phyloP scores from a whole-genome alignment of 2,797 vertebrate genomes.

The Galaxias olidus region DNA sequence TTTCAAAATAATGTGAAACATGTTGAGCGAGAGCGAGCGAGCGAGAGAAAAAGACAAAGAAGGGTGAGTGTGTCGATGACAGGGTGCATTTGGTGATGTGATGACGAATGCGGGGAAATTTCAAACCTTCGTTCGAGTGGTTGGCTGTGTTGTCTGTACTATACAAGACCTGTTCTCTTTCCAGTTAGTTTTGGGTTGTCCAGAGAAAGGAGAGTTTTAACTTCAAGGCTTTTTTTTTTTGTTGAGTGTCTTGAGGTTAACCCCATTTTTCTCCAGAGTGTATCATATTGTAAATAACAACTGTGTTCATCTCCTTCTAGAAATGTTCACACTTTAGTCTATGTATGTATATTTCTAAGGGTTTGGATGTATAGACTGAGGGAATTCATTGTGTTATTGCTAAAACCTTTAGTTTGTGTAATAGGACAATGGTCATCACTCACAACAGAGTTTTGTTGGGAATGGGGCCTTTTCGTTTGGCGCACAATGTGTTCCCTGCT shows the following conservation, averaged over 20 bases:
- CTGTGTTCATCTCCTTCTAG: constrained; percentile 48
- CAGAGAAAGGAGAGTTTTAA: constrained; percentile 14
- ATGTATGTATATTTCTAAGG: constrained; percentile 60
- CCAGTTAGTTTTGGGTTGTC: constrained; percentile 6
- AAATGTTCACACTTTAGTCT: constrained; percentile 44
- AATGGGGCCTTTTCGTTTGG: constrained; percentile 59
- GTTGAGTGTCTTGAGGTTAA: constrained; percentile 40
- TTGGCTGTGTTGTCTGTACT: constrained; percentile 31
- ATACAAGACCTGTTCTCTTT: constrained; percentile 21
- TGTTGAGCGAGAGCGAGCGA: constrained; percentile 5
- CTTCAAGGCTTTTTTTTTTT: constrained; percentile 45
- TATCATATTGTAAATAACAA: constrained; percentile 62
- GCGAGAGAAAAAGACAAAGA: no score
- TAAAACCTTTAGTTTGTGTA: constrained; percentile 58
- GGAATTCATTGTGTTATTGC: constrained; percentile 47
- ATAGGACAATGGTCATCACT: constrained; percentile 44
- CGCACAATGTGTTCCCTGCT: constrained; percentile 47
- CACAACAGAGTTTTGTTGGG: constrained; percentile 49
- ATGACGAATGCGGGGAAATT: background rate
- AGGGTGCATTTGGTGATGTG: background rate
- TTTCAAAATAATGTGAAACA: constrained; percentile 4
- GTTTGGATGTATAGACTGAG: constrained; percentile 66
- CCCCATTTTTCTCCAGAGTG: constrained; percentile 40
- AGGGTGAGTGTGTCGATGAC: constrained; percentile 16
- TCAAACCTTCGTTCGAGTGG: background rate